Evolutionary conservation across 2,888 invertebrate genomes (phyloP), one percentile per base, ranked within the genome.

Genomic region (Cepaea hortensis): DNA sequence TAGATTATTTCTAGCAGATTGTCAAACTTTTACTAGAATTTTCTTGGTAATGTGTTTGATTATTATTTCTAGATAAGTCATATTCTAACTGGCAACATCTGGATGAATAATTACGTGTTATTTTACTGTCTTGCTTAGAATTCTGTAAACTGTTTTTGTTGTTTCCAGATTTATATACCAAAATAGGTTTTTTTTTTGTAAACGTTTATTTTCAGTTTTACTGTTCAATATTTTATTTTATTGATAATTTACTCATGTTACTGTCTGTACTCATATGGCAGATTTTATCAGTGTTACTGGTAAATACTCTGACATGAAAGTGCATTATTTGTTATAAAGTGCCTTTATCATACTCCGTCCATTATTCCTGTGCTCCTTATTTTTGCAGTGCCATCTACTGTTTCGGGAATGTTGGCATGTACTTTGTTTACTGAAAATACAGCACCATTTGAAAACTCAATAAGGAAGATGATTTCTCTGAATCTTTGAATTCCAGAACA

Each of bases 261-360:
- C n/a, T 46, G 68, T 81, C n/a, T 68, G 23, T 50, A 70, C n/a
- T 23, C 13, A 50, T 70, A 0, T 81, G 70, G 13, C 50, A 79
- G 62, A 62, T 62, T 79, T 81, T 68, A 15, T 70, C 70, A 79
- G 46, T 79, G 62, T 35, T 62, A 13, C 23, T 79, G 62, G 9
- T 62, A 11, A 62, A 62, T 62, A 35, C 23, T 62, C 15, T 62
- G 62, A 62, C 79, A 65, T 62, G 61, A 46, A 61, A n/a, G 35
- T 65, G 65, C 46, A 68, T 81, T 81, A 18, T 20, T 81, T 68
- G 18, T 48, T 5, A 20, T 65, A 62, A 87, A 50, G 85, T 88
- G 89, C 88, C 89, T 88, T 55, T 89, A 88, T 90, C 90, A 87
- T 85, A 88, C 88, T 90, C 91, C 91, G 91, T 90, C 88, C 88